Evolutionary conservation across 1,140 invertebrate genomes (phyloP).

Genomic region (Trichonephila inaurata): DNA sequence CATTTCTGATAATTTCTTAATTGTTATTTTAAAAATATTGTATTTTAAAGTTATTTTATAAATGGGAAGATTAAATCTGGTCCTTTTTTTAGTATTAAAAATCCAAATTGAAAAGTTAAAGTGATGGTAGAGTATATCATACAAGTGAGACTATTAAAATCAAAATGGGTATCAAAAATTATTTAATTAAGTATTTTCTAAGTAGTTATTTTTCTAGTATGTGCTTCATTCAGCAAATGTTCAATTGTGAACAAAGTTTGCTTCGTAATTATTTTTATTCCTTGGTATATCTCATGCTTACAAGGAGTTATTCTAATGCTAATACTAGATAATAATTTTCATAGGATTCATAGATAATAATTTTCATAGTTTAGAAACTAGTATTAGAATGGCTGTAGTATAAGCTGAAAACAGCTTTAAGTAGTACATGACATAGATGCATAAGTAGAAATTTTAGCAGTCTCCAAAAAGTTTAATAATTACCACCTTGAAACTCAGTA

Average conservation of each 20-base stretch:
- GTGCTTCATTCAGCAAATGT: background rate
- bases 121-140: too few species aligned
- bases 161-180: background rate
- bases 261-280: background rate
- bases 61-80: too few species aligned
- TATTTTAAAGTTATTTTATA: too few species aligned
- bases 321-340: constrained; percentile 13
- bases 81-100: too few species aligned
- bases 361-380: constrained; percentile 59
- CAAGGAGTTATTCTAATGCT: constrained; percentile 36
- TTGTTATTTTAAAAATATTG: too few species aligned
- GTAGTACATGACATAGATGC: constrained; percentile 65
- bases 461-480: background rate
- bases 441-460: constrained; percentile 60
- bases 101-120: too few species aligned
- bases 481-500: background rate
- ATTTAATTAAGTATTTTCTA: constrained; percentile 4
- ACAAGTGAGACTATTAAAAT: too few species aligned
- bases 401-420: constrained; percentile 39
- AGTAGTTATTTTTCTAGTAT: background rate
- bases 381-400: constrained; percentile 65
- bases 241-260: background rate
- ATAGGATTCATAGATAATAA: constrained; percentile 39
- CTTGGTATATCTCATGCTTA: constrained; percentile 22
- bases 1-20: too few species aligned